These are phyloP conservation scores for Ectropis grisescens DNA, from an alignment of 1,140 invertebrate species.

Conservation along the genomic window DNA sequence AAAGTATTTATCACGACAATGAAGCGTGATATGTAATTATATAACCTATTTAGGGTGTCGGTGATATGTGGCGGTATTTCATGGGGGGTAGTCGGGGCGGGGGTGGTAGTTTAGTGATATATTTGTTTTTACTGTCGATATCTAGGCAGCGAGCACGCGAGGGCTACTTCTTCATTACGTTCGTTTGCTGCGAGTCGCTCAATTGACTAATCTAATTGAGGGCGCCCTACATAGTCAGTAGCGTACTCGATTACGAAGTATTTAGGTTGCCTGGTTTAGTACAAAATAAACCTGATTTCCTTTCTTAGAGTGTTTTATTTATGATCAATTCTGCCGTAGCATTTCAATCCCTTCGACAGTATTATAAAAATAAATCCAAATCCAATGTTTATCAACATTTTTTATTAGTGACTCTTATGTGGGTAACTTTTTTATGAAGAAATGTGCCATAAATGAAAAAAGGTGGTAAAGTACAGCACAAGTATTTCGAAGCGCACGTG, in stretches of 20 bases:
- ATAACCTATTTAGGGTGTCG: constrained; percentile 55
- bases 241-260: too few species aligned
- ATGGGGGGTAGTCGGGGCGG: constrained; percentile 10
- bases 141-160: constrained; percentile 37
- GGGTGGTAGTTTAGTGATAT: constrained; percentile 33
- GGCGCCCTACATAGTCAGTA: constrained; percentile 20
- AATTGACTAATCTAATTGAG: constrained; percentile 52
- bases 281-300: too few species aligned
- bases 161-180: constrained; percentile 52
- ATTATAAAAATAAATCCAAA: too few species aligned
- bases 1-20: constrained; percentile 70
- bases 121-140: constrained; percentile 51
- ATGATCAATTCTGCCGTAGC: too few species aligned
- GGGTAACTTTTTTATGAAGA: too few species aligned
- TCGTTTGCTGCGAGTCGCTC: constrained; percentile 21
- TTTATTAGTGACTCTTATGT: too few species aligned
- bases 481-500: too few species aligned
- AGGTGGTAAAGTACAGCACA: too few species aligned
- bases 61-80: constrained; percentile 24
- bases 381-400: too few species aligned
- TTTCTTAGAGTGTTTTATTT: too few species aligned
- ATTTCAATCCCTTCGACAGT: too few species aligned
- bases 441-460: too few species aligned
- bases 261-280: constrained; percentile 5
- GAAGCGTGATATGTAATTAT: constrained; percentile 67